These are phyloP conservation scores for Myocastor coypus DNA, from an alignment of 2,113 vertebrate species.

Conservation along the genomic window DNA sequence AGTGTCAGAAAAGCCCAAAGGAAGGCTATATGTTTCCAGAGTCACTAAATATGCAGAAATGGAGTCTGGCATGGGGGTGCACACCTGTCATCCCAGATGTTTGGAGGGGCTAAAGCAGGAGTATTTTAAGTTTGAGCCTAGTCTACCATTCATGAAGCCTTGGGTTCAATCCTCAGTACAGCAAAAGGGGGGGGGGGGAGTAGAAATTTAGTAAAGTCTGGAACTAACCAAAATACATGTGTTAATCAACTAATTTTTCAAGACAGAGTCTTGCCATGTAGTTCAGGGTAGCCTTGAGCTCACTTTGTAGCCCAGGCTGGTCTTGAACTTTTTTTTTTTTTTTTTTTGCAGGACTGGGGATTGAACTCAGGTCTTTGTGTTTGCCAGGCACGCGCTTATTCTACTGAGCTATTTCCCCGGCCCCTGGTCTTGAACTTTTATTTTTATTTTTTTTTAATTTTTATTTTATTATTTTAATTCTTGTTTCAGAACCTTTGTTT, in stretches of 20 bases:
- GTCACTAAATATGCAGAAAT: neutral
- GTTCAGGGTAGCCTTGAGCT: neutral
- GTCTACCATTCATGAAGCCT: neutral
- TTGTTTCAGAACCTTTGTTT: too few relatives aligned
- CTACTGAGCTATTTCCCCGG: too few relatives aligned
- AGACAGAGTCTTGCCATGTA: neutral
- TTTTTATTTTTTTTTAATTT: too few relatives aligned
- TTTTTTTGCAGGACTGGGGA: too few relatives aligned
- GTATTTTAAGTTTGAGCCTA: neutral
- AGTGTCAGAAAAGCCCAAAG: neutral
- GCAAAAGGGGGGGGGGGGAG: neutral
- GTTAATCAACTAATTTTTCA: neutral
- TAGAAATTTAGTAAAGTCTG: neutral
- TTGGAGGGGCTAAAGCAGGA: neutral
- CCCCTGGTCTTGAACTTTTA: too few relatives aligned
- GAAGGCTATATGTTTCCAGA: neutral
- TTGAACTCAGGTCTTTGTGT: too few relatives aligned
- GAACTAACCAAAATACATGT: conserved; percentile 39
- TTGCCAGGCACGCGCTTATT: too few relatives aligned
- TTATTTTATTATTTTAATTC: too few relatives aligned
- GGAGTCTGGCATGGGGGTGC: neutral
- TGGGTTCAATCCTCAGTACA: neutral
- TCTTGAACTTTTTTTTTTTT: neutral
- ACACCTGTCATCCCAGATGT: neutral
- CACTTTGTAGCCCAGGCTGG: neutral